Conservation (phyloP, 30 jellyfish, hydroid and myxozoan species). For the Cassiopea andromeda region DNA sequence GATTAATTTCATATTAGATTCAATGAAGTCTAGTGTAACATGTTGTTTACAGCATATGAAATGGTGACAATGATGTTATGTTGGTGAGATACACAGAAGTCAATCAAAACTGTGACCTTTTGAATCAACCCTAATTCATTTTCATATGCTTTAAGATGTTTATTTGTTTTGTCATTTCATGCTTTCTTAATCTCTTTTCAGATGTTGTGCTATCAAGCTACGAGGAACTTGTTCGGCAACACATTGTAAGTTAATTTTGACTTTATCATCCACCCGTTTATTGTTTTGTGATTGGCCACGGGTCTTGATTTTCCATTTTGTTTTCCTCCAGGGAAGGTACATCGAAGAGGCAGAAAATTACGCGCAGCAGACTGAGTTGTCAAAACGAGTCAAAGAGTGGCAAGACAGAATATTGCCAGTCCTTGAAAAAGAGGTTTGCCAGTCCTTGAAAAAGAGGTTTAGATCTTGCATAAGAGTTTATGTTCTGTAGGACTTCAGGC, state of each 20-base stretch:
- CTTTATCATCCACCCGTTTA: neutral
- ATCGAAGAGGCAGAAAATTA: slow-evolving; percentile 58
- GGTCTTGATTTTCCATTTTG: neutral
- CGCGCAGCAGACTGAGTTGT: slow-evolving; percentile 55
- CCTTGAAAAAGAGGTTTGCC: slow-evolving; percentile 38
- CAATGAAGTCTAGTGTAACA: too few species aligned
- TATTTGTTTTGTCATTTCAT: neutral
- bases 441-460: too few species aligned
- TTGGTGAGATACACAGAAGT: too few species aligned
- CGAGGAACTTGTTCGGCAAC: slow-evolving; percentile 60
- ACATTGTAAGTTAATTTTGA: slow-evolving; percentile 16
- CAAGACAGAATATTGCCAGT: slow-evolving; percentile 51
- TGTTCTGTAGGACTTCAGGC: too few species aligned
- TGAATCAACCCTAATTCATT: too few species aligned
- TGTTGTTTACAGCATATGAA: too few species aligned
- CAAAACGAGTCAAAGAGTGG: slow-evolving; percentile 63
- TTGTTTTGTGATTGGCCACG: neutral
- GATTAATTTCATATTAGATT: too few species aligned
- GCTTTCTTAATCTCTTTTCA: neutral
- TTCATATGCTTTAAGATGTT: neutral
- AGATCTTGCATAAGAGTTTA: too few species aligned
- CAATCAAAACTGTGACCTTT: too few species aligned
- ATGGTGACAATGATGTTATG: too few species aligned
- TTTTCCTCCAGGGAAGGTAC: slow-evolving; percentile 19
- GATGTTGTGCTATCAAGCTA: slow-evolving; percentile 25